Evolutionary conservation across 2,113 vertebrate genomes (phyloP), one percentile per base, ranked within the genome.

Genomic region (Tychaedon coryphoeus): DNA sequence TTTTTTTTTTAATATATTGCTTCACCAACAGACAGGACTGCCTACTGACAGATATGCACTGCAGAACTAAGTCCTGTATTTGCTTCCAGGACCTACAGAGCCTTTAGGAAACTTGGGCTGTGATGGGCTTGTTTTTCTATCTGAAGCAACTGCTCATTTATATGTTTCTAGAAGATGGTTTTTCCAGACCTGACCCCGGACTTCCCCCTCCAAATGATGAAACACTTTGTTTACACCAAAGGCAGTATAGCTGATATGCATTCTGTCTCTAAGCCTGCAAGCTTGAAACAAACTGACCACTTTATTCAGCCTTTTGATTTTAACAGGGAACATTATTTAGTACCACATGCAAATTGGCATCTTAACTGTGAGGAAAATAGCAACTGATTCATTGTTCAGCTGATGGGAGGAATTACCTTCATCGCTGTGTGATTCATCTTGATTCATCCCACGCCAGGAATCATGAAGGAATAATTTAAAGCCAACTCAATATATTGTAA

Each of bases 351-450:
- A 79, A 88, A 94, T 56, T 36, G 57, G 40, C 78, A 53, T 31
- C 51, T 31, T 53, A 53, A 53, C 18, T 38, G 36, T 74, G 84
- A 75, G 79, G 67, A 86, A 91, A 95, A 95, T 66, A 96, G 80
- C 8, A 26, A 50, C 94, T 94, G 76, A 88, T 85, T 91, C 71
- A 69, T 90, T 92, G 80, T 58, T 93, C 93, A 92, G 93, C 93
- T 81, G 90, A 92, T 70, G 83, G 33, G 89, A 96, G 79, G 86
- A 95, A 94, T 96, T 94, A 87, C 76, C 65, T 91, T 69, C 43
- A 60, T 53, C 29, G 33, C 54, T 29, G 36, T 34, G 48, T 92
- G 90, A 95, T 93, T 97, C 70, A 95, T 92, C 93, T 71, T 47
- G 60, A 50, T 96, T 87, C 83, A 51, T 48, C 95, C 65, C 48